Base-by-base conservation (phyloP, 1,140 invertebrate genomes). In the Dreissena polymorpha region DNA sequence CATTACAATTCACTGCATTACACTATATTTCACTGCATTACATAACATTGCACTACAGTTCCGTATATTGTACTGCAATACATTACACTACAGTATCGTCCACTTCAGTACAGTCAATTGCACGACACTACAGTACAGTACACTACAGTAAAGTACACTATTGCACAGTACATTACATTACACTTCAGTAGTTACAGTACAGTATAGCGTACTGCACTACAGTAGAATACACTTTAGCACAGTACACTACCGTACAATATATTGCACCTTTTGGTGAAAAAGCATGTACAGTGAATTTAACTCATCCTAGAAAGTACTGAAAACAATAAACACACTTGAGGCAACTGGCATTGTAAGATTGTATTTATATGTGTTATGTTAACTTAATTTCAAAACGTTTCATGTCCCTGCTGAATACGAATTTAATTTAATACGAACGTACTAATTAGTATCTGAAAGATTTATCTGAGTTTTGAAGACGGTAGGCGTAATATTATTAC, bases 61-160 rank as follows among this genome's bases (percentile, higher is more conserved):
- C 64, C 69, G 21, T 51, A 39, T 57, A 80, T 18, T 53, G 63
- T 49, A 73, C 65, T 70, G 53, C 76, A 65, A 57, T 27, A 14
- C 29, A 55, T 55, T 12, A 83, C 72, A 69, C 25, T 72, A 71
- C 55, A 71, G 23, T 50, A 76, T 53, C 25, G 53, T 55, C 75
- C 51, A 76, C 39, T 63, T 69, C 60, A 57, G 64, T 75, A 64
- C 63, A 74, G 49, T 3, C 16, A 50, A 77, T 23, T 76, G 73
- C 78, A 81, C 72, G 64, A 67, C 81, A 83, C 63, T 67, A 60
- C 73, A 77, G 23, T 83, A 77, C 81, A 83, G 73, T 53, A 67
- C 53, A 82, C 64, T 51, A 73, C 83, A 74, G 14, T 50, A 83
- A 21, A 81, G n/a, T 51, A 50, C 67, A 83, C 49, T 27, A 77